Percentiles rank a stretch among this genome's conserved stretches.
phyloP scores from a whole-genome alignment of 2,113 vertebrate species.

The Mormyrus iriodes region DNA sequence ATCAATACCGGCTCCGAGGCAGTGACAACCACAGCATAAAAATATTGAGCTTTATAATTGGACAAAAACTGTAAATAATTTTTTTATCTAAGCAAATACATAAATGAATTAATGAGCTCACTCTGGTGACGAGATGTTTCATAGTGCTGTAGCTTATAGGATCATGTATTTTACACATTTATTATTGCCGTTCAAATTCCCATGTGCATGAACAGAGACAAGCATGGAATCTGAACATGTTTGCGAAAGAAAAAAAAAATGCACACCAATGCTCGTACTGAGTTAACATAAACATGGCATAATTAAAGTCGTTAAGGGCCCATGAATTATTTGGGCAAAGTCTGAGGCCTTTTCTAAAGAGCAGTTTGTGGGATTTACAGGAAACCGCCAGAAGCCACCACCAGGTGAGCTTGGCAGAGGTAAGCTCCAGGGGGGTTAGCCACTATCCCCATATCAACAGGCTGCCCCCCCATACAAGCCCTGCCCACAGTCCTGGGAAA shows the following conservation, averaged over 20 bases:
- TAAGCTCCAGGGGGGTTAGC: neutral
- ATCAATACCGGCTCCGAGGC: neutral
- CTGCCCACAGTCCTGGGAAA: neutral
- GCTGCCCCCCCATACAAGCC: neutral
- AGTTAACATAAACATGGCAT: neutral
- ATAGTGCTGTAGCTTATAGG: neutral
- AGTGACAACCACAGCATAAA: neutral
- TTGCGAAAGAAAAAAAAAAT: neutral
- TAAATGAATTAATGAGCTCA: neutral
- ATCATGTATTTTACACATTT: neutral
- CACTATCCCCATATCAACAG: neutral
- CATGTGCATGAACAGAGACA: neutral
- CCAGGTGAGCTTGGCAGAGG: neutral
- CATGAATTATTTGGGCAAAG: neutral
- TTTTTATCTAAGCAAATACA: neutral
- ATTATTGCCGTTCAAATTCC: neutral
- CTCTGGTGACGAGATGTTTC: neutral
- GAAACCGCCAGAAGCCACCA: neutral
- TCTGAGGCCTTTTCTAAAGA: constrained; percentile 9
- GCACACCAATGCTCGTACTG: neutral
- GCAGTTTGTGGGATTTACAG: neutral
- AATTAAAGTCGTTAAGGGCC: neutral
- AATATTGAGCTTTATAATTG: neutral
- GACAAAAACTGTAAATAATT: neutral
- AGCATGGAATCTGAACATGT: neutral